Conservation (phyloP, 2,113 vertebrate species). For the Pituophis catenifer region DNA sequence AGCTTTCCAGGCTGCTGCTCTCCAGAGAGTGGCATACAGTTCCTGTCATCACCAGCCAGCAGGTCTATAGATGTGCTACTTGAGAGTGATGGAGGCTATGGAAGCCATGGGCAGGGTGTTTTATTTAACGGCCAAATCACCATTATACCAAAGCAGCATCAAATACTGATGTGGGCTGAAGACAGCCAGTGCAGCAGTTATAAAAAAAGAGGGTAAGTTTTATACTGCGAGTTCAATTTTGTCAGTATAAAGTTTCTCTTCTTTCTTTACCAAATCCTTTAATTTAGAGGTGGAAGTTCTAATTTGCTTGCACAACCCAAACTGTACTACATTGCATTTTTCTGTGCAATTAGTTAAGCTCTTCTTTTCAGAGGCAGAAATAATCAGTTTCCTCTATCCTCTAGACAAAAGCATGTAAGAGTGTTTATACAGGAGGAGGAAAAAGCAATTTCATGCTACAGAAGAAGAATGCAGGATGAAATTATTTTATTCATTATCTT, state of each 20-base stretch:
- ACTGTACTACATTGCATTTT: not conserved
- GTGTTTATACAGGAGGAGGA: not conserved
- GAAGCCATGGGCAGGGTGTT: not conserved
- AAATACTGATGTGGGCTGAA: not conserved
- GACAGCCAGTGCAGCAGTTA: not conserved
- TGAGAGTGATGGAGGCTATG: not conserved
- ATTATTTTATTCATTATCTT: conserved; percentile 5
- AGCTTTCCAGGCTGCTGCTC: too few relatives aligned
- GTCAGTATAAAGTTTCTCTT: not conserved
- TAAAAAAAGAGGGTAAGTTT: not conserved
- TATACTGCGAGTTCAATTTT: not conserved
- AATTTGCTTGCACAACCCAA: conserved; percentile 15
- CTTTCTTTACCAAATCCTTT: not conserved
- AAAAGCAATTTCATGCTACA: conserved; percentile 33
- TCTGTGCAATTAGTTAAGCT: conserved; percentile 19
- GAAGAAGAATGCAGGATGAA: conserved; percentile 7
- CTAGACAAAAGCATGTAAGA: conserved; percentile 19
- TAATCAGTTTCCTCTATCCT: conserved; percentile 24
- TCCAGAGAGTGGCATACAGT: not conserved
- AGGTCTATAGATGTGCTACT: not conserved
- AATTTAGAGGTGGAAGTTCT: not conserved
- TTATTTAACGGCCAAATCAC: not conserved
- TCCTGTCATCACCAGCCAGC: not conserved
- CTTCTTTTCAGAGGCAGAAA: not conserved
- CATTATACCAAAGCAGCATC: not conserved